Percentiles rank a stretch among this genome's conserved stretches.
These are phyloP conservation scores for Drosophila parabipectinata DNA, from an alignment of 1,140 invertebrate species.

Conservation along the genomic window DNA sequence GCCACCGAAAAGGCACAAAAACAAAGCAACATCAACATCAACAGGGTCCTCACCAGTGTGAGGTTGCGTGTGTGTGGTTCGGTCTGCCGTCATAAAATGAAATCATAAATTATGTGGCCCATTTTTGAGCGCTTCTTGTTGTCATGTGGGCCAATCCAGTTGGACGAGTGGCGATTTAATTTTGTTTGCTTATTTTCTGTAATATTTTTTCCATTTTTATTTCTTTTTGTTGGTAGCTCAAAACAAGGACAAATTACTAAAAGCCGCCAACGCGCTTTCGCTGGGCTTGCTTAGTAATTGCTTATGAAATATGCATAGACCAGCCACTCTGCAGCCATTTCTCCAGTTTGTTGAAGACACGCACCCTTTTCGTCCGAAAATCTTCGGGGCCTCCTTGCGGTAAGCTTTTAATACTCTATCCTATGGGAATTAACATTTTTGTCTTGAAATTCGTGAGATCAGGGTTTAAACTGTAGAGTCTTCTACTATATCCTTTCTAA, in stretches of 20 bases:
- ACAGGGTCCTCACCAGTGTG: constrained; percentile 8
- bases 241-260: constrained; percentile 61
- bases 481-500: background rate
- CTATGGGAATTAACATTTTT: background rate
- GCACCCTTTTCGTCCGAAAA: constrained; percentile 69
- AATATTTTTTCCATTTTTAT: constrained; percentile 7
- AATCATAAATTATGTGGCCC: constrained; percentile 74
- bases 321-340: background rate
- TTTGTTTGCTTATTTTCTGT: constrained; percentile 26
- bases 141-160: constrained; percentile 60
- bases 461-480: background rate
- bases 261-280: constrained; percentile 44
- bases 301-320: constrained; percentile 79
- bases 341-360: constrained; percentile 17
- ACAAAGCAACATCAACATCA: constrained; percentile 2
- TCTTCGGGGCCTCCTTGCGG: constrained; percentile 50
- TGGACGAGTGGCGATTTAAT: constrained; percentile 39
- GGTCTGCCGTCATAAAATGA: constrained; percentile 61
- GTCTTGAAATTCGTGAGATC: background rate
- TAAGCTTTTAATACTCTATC: constrained; percentile 18
- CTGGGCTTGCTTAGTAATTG: constrained; percentile 70
- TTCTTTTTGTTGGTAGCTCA: constrained; percentile 40
- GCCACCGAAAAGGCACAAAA: constrained; percentile 3
- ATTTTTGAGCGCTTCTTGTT: constrained; percentile 47
- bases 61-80: constrained; percentile 28